Evolutionary conservation across 2,888 invertebrate species (phyloP), one percentile per base, ranked within the genome.

Genomic region (Drosophila leonis): DNA sequence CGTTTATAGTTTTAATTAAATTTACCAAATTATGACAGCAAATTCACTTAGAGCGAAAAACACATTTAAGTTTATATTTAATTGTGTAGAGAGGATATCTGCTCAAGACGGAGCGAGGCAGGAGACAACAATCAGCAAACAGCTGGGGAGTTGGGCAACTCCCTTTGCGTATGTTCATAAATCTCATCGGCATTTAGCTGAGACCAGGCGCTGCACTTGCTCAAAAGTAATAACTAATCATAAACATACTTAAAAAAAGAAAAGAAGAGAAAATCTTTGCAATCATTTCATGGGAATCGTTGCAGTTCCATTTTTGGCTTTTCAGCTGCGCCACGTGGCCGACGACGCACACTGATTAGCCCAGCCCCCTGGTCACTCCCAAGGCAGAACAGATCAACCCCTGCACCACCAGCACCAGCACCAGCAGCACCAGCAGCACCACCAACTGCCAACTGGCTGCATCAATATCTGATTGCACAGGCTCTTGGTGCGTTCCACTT

Each of bases 281-380:
- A 69, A 70, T 65, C 69, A 73, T 35, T 39, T 75, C 83, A 80
- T 89, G 83, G 75, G 83, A 83, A 90, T 81, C 71, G 76, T 72
- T 44, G 71, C 59, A 59, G 60, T 72, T 70, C 67, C 64, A 65
- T 68, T 77, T 75, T 68, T 69, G 61, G 20, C 69, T 64, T 65
- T 67, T 69, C 61, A 39, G 63, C 60, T 72, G 42, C 49, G 91
- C 74, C 91, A 91, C 91, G 92, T 90, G 91, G 71, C 85, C 80
- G 65, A 44, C 77, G 67, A 85, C 84, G 90, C 91, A 81, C 82
- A 88, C 78, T 91, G 92, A 92, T 91, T 91, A 92, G 88, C 71
- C 61, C 55, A 78, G 72, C n/a, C 64, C 63, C 63, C 51, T 49
- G 48, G 46, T 41, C 55, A 39, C 35, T 12, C 54, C 52, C 39